Base-by-base conservation (phyloP, 2,888 invertebrate species). In the Steinernema carpocapsae region DNA sequence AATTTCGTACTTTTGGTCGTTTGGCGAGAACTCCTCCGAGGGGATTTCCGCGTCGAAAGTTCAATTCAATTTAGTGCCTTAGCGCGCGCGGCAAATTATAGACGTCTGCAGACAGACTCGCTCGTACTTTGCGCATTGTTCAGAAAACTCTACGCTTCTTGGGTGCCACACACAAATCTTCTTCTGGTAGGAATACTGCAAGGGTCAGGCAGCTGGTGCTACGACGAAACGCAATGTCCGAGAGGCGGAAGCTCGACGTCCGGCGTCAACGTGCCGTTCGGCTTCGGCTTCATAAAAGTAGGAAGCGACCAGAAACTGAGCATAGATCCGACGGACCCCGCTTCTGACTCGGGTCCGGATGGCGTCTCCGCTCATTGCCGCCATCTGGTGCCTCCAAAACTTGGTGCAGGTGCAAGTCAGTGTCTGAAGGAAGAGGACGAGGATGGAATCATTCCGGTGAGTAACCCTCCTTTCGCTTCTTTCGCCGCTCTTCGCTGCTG, bases 141-240 rank as follows among this genome's bases (percentile, higher is more conserved):
- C 74, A 86, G 86, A 7, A 83, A 83, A 64, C 82, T 85, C 73
- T 84, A 85, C 72, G 86, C 86, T 1, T 73, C 84, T 0, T 85
- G 82, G 78, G 82, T 86, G 14, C 82, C 82, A 12, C 78, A 79
- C 48, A 86, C 86, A 1, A 86, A 86, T 76, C 78, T 86, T 10
- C 75, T 86, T 24, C 80, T 86, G 80, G 84, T 86, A 17, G 85
- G 85, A 75, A 81, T 86, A 14, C 82, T 82, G 32, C 83, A 37
- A 10, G 37, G 37, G 10, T 79, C 79, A 37, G 37, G 37, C 59
- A 78, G 80, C 24, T 76, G 80, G 43, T 86, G 86, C 77, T 86
- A 86, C 76, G 83, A 82, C 59, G 84, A 82, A 26, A 72, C 77
- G 0, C 82, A 84, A 26, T 86, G 86, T 74, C 78, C 83, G 14